phyloP scores from a whole-genome alignment of 2,797 vertebrate genomes.

The Zenarchopterus dispar region DNA sequence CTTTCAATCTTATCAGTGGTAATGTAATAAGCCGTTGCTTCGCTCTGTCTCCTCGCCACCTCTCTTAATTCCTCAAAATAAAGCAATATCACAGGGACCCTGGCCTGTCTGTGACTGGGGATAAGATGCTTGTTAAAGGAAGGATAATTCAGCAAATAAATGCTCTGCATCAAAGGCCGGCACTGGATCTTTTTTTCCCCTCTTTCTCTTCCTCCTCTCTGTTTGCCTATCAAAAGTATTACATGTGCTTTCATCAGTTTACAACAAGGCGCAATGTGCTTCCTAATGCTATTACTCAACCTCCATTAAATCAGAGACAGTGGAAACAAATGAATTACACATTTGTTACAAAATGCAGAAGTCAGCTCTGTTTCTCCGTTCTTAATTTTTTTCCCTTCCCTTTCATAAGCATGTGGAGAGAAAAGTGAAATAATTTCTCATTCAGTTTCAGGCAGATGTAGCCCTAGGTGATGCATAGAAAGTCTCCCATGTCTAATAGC shows the following conservation, averaged over 20 bases:
- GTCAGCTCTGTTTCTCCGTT: constrained; percentile 69
- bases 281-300: constrained; percentile 83
- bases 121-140: constrained; percentile 81
- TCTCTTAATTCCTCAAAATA: constrained; percentile 87
- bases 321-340: constrained; percentile 83
- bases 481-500: constrained; percentile 84
- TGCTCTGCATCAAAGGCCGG: constrained; percentile 77
- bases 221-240: constrained; percentile 80
- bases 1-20: constrained; percentile 84
- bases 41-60: constrained; percentile 79
- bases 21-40: constrained; percentile 83
- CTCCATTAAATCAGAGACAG: constrained; percentile 82
- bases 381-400: constrained; percentile 37
- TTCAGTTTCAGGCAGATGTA: constrained; percentile 82
- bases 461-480: constrained; percentile 83
- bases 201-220: constrained; percentile 59
- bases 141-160: constrained; percentile 82
- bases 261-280: constrained; percentile 79
- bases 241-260: constrained; percentile 83
- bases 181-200: constrained; percentile 61
- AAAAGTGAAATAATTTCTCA: constrained; percentile 79
- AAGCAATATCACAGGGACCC: constrained; percentile 82
- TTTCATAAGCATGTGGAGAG: constrained; percentile 61
- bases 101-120: constrained; percentile 78
- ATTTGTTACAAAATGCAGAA: constrained; percentile 80